Conservation (phyloP, 2,113 vertebrate species). For the human (Homo sapiens) region GRCh38 chr3:38369001-38369500, state of each 20-base stretch:
- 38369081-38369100: accelerated
- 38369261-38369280: accelerated
- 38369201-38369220: background rate
- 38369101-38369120: background rate
- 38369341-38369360: accelerated
- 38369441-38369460: background rate
- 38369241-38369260: background rate
- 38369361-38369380: accelerated
- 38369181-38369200: background rate
- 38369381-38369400: background rate
- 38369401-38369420: background rate
- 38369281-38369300: background rate
- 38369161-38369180: background rate
- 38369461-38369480: background rate
- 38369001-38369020: background rate
- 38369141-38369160: background rate
- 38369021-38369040: background rate
- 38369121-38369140: background rate
- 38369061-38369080: background rate
- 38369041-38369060: background rate
- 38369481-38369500: too few relatives aligned
- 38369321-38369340: background rate
- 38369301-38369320: background rate
- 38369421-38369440: background rate
- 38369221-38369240: background rate